phyloP scores from a whole-genome alignment of 2,888 invertebrate genomes.

The Drosophila niveifrons region DNA sequence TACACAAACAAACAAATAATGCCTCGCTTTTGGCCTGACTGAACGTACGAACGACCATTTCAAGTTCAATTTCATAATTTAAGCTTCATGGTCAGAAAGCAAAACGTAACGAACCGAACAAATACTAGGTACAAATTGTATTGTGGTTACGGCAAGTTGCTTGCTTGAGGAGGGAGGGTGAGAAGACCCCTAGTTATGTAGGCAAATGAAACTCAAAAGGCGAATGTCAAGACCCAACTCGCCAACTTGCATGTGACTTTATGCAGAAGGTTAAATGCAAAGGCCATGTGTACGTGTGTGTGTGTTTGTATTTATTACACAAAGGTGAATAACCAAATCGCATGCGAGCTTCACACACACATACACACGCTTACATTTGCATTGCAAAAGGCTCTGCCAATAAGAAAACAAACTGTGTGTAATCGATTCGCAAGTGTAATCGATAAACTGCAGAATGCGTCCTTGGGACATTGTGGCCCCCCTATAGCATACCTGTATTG shows the following conservation, averaged over 20 bases:
- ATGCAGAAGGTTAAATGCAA: constrained; percentile 64
- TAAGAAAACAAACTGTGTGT: constrained; percentile 42
- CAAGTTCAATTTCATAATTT: constrained; percentile 81
- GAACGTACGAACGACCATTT: constrained; percentile 54
- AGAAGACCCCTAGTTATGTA: neutral
- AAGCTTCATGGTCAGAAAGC: constrained; percentile 70
- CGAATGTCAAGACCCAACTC: constrained; percentile 72
- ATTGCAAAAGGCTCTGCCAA: constrained; percentile 18
- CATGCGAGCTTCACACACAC: constrained; percentile 43
- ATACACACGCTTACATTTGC: constrained; percentile 8
- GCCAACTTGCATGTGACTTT: constrained; percentile 41
- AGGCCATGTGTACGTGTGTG: constrained; percentile 23
- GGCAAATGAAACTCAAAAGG: constrained; percentile 46
- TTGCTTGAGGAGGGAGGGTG: constrained; percentile 1
- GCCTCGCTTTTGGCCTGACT: constrained; percentile 12
- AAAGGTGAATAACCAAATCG: constrained; percentile 75
- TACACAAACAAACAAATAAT: constrained; percentile 30
- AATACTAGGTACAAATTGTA: constrained; percentile 39
- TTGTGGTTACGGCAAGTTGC: constrained; percentile 21
- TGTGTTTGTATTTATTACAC: constrained; percentile 31
- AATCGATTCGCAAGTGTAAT: constrained; percentile 62
- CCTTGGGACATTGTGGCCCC: constrained; percentile 34
- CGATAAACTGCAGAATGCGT: constrained; percentile 53
- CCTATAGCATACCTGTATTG: constrained; percentile 86
- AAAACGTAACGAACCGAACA: constrained; percentile 44